Evolutionary conservation across 2,888 invertebrate genomes (phyloP), one percentile per base, ranked within the genome.

Genomic region (Stratiomys singularior): DNA sequence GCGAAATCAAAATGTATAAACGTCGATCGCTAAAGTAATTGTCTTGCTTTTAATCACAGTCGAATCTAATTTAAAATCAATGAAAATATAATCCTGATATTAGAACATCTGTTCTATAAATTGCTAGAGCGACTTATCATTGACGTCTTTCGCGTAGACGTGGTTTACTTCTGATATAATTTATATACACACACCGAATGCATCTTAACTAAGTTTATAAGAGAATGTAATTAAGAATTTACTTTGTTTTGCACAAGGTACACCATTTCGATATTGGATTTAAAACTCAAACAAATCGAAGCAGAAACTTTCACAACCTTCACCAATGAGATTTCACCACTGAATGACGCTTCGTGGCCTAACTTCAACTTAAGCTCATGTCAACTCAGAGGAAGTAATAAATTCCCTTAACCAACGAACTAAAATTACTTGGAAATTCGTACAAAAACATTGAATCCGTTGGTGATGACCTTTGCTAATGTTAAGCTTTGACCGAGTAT

Each of bases 221-320:
- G 7, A 44, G 44, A 44, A 44, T 44, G 7, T 13, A 52, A 52
- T 13, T 9, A 5, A 52, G 15, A 5, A 78, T 77, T 78, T 77
- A 78, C 78, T 74, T 78, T 78, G 77, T 72, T 72, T 72, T 78
- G 47, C 13, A 78, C 78, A n/a, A 44, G n/a, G 44, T 72, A 58
- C 30, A 77, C 78, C 78, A 78, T 78, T 76, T 76, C 15, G 47
- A 5, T 52, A 47, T 13, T 13, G 18, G 28, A 30, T 58, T 46
- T 47, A 25, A 69, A 46, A 25, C 25, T 23, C 23, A 5, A 46
- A 46, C 21, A 52, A 13, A 52, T 52, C n/a, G 4, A 66, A 66
- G 11, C 46, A 64, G 13, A 37, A 21, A 25, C 7, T 46, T n/a
- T 11, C 7, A 25, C 47, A 30, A 11, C 7, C 58, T n/a, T 28